A percentile compares a stretch with the other conserved stretches of the same genome.
These are phyloP conservation scores for Cerastoderma edule DNA, from an alignment of 2,888 invertebrate genomes.

Conservation along the genomic window DNA sequence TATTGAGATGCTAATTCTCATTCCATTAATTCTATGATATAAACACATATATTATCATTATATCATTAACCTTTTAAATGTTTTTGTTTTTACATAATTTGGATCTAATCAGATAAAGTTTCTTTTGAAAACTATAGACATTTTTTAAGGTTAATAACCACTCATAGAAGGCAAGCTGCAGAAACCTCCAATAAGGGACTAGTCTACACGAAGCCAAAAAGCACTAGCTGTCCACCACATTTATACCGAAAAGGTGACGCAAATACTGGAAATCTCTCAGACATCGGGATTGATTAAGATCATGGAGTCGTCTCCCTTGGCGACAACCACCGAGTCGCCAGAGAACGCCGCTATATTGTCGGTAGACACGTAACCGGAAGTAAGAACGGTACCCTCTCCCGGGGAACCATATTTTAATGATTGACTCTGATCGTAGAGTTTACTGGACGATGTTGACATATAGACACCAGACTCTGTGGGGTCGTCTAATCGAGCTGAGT, in stretches of 20 bases:
- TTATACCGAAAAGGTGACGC: not conserved
- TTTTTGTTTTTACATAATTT: no score
- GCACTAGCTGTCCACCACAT: not conserved
- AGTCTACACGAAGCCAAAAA: conserved; percentile 2
- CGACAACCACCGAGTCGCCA: conserved; percentile 21
- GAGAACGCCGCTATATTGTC: conserved; percentile 20
- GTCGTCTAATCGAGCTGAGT: conserved; percentile 4
- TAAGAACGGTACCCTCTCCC: conserved; percentile 4
- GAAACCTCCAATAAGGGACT: not conserved
- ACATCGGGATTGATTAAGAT: conserved; percentile 13
- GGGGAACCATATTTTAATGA: not conserved
- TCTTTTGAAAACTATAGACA: no score
- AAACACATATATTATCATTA: no score
- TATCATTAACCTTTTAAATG: no score
- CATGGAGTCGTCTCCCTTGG: conserved; percentile 20
- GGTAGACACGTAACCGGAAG: not conserved
- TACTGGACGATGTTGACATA: not conserved
- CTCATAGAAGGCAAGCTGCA: no score
- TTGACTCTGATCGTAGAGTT: conserved; percentile 5
- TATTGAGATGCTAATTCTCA: no score
- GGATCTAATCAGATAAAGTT: no score
- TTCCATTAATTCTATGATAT: no score
- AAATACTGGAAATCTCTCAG: not conserved
- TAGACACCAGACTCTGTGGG: not conserved
- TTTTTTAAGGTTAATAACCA: no score